Evolutionary conservation across 2,797 vertebrate genomes (phyloP).

Genomic region (Anguilla obscura): DNA sequence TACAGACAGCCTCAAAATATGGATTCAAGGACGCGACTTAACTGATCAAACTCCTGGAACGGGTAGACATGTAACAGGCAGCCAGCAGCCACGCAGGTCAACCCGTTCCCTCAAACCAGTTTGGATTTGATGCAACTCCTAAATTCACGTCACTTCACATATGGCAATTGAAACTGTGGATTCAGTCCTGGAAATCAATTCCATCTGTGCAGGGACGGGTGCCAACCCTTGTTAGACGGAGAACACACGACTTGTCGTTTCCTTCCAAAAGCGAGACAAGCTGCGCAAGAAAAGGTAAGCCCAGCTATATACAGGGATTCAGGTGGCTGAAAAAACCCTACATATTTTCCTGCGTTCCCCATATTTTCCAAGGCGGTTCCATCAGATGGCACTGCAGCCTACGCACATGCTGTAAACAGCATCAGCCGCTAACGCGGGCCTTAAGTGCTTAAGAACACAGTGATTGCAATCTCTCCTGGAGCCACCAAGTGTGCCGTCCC

Average conservation of each 20-base stretch:
- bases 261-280: neutral
- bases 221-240: constrained; percentile 20
- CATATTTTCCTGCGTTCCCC: neutral
- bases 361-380: neutral
- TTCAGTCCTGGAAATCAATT: constrained; percentile 21
- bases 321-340: neutral
- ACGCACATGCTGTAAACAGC: neutral
- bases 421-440: neutral
- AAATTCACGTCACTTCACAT: neutral
- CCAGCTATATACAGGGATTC: neutral
- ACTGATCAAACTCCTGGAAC: neutral
- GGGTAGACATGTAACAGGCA: neutral
- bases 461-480: neutral
- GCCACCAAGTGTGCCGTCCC: neutral
- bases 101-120: neutral
- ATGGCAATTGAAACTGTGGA: constrained; percentile 12
- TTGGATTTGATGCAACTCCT: neutral
- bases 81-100: neutral
- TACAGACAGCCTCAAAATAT: neutral
- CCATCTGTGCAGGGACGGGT: constrained; percentile 8
- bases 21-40: neutral
- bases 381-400: neutral
- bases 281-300: neutral
- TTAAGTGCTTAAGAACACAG: neutral
- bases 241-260: constrained; percentile 17